phyloP scores from a whole-genome alignment of 2,888 invertebrate genomes.

The Platerodrilus igneus region DNA sequence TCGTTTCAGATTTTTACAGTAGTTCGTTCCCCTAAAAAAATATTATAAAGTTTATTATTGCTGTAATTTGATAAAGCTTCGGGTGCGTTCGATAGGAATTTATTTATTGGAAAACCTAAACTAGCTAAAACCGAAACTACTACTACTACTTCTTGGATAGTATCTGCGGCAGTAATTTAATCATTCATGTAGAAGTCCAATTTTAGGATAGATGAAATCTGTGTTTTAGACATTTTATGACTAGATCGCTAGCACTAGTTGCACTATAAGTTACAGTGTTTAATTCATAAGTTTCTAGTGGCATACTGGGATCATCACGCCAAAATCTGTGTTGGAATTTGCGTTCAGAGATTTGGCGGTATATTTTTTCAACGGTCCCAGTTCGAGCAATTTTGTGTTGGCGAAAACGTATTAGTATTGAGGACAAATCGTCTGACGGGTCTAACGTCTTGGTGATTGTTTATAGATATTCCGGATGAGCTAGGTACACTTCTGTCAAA shows the following conservation, averaged over 20 bases:
- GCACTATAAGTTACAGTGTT: constrained; percentile 30
- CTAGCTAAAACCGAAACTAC: constrained; percentile 1
- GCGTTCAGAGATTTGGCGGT: constrained; percentile 23
- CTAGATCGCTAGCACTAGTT: constrained; percentile 25
- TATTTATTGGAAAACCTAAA: constrained; percentile 5
- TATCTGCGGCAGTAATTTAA: constrained; percentile 7
- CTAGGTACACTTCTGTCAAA: constrained; percentile 10
- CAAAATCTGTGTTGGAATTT: constrained; percentile 25
- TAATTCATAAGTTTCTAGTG: constrained; percentile 21
- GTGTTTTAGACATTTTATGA: constrained; percentile 21
- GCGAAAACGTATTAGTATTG: constrained; percentile 28
- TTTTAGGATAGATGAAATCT: too few relatives aligned
- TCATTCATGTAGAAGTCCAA: constrained; percentile 22
- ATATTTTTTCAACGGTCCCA: constrained; percentile 33
- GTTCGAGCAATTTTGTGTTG: constrained; percentile 23
- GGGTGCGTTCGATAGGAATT: constrained; percentile 10
- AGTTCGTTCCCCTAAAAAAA: constrained; percentile 8
- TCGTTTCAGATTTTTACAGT: constrained; percentile 7
- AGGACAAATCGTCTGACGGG: constrained; percentile 22
- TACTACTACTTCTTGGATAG: background rate
- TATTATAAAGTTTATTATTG: background rate
- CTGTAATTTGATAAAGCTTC: background rate
- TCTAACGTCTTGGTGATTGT: constrained; percentile 19
- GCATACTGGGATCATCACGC: constrained; percentile 18
- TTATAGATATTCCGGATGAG: constrained; percentile 17